phyloP scores from a whole-genome alignment of 2,888 invertebrate genomes.

The Danaus chrysippus region DNA sequence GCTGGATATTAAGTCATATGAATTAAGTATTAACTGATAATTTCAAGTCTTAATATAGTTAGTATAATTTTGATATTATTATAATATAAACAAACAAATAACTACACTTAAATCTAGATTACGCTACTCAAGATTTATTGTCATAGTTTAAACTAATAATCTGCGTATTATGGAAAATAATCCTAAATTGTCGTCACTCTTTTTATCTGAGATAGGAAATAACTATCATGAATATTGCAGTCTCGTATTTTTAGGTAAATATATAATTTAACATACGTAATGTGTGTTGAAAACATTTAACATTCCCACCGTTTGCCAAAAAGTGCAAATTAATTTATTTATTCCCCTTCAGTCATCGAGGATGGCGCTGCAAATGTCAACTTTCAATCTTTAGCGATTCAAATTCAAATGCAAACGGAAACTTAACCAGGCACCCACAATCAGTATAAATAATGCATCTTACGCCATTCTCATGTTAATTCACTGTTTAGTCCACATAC shows the following conservation, averaged over 20 bases:
- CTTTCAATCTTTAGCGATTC: constrained; percentile 29
- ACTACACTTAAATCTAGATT: too few relatives aligned
- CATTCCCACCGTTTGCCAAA: not conserved
- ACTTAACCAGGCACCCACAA: constrained; percentile 40
- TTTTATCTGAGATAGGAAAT: too few relatives aligned
- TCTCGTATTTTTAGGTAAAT: not conserved
- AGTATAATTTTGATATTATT: not conserved
- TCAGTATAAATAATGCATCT: constrained; percentile 62
- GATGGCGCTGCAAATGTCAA: constrained; percentile 13
- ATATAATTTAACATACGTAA: not conserved
- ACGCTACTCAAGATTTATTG: too few relatives aligned
- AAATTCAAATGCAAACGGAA: constrained; percentile 36
- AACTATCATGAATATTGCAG: too few relatives aligned
- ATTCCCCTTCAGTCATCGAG: constrained; percentile 8
- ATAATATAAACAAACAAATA: too few relatives aligned
- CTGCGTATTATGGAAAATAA: too few relatives aligned
- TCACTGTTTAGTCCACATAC: constrained; percentile 58
- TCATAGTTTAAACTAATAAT: too few relatives aligned
- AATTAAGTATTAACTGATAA: not conserved
- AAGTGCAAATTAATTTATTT: constrained; percentile 9
- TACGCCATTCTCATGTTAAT: constrained; percentile 69
- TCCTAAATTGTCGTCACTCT: too few relatives aligned
- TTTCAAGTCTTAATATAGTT: not conserved
- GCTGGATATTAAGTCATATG: not conserved
- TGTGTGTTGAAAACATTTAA: not conserved